phyloP scores from a whole-genome alignment of 2,113 vertebrate genomes.

The Melanerpes aurifrons region DNA sequence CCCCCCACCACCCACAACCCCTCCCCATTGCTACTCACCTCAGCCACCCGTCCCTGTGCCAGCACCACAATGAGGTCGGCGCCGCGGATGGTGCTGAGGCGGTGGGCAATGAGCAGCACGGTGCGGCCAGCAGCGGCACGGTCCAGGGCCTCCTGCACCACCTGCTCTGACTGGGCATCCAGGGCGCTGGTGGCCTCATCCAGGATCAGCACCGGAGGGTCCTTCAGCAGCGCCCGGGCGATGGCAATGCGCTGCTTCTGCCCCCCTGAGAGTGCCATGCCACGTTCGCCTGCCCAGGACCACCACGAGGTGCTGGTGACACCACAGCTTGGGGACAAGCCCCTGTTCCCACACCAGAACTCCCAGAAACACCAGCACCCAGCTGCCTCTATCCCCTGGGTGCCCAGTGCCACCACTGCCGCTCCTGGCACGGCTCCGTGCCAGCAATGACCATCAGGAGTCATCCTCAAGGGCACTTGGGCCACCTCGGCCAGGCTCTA shows the following conservation, averaged over 20 bases:
- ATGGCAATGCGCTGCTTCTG: conserved; percentile 96
- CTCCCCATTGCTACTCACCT: conserved; percentile 72
- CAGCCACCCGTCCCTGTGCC: conserved; percentile 83
- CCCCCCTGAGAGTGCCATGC: conserved; percentile 87
- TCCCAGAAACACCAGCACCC: rapidly evolving
- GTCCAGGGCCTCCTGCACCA: conserved; percentile 92
- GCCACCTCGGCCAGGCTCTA: background rate
- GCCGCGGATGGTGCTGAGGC: conserved; percentile 89
- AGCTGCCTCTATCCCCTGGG: rapidly evolving
- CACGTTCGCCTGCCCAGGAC: conserved; percentile 84
- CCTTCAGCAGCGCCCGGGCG: conserved; percentile 91
- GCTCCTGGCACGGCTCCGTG: background rate
- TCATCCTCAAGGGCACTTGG: rapidly evolving
- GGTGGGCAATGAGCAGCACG: conserved; percentile 93
- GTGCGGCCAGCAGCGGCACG: conserved; percentile 86
- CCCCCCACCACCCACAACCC: background rate
- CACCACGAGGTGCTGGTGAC: background rate
- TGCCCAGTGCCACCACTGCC: rapidly evolving
- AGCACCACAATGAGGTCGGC: conserved; percentile 90
- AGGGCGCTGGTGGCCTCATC: conserved; percentile 95
- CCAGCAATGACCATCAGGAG: rapidly evolving
- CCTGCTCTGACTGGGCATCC: conserved; percentile 86
- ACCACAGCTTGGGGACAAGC: background rate
- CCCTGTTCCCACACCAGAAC: rapidly evolving
- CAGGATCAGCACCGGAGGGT: conserved; percentile 87